These are phyloP conservation scores for Tragelaphus strepsiceros DNA, from an alignment of 2,113 vertebrate species.

Conservation along the genomic window DNA sequence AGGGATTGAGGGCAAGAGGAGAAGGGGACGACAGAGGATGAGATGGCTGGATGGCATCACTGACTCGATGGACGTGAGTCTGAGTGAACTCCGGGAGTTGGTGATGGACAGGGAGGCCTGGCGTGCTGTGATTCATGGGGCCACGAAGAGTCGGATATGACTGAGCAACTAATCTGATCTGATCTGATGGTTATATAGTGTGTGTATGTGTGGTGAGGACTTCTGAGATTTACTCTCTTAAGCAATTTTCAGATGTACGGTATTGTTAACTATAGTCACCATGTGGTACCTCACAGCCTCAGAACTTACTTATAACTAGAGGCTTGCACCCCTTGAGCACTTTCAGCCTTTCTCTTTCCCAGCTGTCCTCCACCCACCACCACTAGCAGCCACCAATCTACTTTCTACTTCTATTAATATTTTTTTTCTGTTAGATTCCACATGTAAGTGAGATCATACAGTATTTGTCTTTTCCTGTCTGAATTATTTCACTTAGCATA, in stretches of 20 bases:
- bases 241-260: neutral
- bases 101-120: too few relatives aligned
- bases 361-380: too few relatives aligned
- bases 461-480: neutral
- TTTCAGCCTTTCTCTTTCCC: neutral
- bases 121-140: too few relatives aligned
- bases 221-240: neutral
- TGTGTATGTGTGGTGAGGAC: neutral
- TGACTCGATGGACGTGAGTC: too few relatives aligned
- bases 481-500: neutral
- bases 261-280: neutral
- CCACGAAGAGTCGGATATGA: too few relatives aligned
- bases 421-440: neutral
- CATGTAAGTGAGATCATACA: neutral
- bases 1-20: too few relatives aligned
- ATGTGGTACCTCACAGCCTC: neutral
- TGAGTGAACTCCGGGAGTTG: too few relatives aligned
- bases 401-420: neutral
- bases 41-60: too few relatives aligned
- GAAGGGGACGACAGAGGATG: too few relatives aligned
- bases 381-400: neutral
- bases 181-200: neutral
- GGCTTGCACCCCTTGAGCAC: neutral
- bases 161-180: too few relatives aligned
- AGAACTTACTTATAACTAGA: neutral